Evolutionary conservation across 1,140 invertebrate species (phyloP).

Genomic region (Notospermus geniculatus): DNA sequence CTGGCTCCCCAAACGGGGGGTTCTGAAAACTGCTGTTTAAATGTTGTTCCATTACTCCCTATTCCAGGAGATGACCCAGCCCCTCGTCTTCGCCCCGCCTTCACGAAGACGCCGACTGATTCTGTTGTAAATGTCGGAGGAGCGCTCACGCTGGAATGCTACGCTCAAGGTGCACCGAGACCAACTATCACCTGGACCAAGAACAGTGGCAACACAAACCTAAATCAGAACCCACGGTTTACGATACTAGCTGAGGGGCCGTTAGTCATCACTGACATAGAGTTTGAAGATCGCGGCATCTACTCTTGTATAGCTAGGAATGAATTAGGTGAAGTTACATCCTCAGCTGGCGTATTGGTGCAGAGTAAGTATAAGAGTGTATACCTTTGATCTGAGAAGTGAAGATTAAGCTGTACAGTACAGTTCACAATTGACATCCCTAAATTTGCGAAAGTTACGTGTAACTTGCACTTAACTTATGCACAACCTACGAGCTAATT

Average conservation of each 20-base stretch:
- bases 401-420: too few relatives aligned
- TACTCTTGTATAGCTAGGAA: conserved; percentile 57
- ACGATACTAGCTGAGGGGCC: conserved; percentile 58
- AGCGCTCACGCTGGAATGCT: conserved; percentile 64
- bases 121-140: conserved; percentile 55
- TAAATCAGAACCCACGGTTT: conserved; percentile 21
- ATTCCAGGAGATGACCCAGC: too few relatives aligned
- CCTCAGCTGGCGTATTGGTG: conserved; percentile 51
- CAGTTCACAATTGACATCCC: too few relatives aligned
- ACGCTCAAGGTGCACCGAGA: conserved; percentile 65
- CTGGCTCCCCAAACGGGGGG: too few relatives aligned
- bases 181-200: conserved; percentile 71
- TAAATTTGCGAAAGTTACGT: too few relatives aligned
- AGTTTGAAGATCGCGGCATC: conserved; percentile 63
- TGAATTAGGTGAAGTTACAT: conserved; percentile 69
- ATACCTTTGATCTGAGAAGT: too few relatives aligned
- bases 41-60: too few relatives aligned
- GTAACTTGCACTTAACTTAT: too few relatives aligned
- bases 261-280: conserved; percentile 63
- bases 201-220: conserved; percentile 31
- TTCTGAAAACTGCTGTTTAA: too few relatives aligned
- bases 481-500: too few relatives aligned
- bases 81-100: conserved; percentile 25
- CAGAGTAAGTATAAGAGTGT: conserved; percentile 4
- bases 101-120: conserved; percentile 42